phyloP scores from a whole-genome alignment of 2,888 invertebrate genomes.

The Willowsia nigromaculata region DNA sequence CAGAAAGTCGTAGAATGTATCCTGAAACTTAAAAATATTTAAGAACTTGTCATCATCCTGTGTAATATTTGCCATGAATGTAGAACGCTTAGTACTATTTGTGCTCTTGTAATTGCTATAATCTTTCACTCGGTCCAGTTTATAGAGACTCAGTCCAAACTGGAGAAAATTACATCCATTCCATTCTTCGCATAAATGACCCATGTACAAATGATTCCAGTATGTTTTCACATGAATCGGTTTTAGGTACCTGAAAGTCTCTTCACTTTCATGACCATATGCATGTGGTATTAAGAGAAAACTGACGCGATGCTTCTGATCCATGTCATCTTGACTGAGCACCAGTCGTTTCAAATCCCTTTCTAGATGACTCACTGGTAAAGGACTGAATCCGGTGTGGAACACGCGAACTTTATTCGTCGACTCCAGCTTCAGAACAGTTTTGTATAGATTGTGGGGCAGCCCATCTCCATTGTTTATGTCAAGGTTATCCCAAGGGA shows the following conservation, averaged over 20 bases:
- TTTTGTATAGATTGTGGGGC: conserved; percentile 72
- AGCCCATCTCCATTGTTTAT: conserved; percentile 46
- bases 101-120: conserved; percentile 41
- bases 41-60: conserved; percentile 62
- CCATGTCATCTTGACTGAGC: conserved; percentile 40
- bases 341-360: conserved; percentile 74
- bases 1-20: conserved; percentile 73
- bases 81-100: conserved; percentile 23
- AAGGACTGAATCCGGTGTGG: conserved; percentile 76
- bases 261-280: conserved; percentile 73
- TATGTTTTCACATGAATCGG: conserved; percentile 76
- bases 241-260: conserved; percentile 69
- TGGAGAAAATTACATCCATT: conserved; percentile 44
- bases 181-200: conserved; percentile 66
- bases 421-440: conserved; percentile 77
- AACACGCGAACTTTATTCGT: conserved; percentile 77
- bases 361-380: conserved; percentile 76
- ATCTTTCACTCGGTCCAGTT: conserved; percentile 65
- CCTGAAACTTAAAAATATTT: conserved; percentile 73
- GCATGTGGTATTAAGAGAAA: conserved; percentile 73
- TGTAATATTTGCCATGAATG: conserved; percentile 21
- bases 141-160: conserved; percentile 74
- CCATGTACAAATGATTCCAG: conserved; percentile 75
- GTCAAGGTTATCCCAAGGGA: conserved; percentile 63
- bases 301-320: conserved; percentile 68